Evolutionary conservation across 2,797 vertebrate genomes (phyloP), one percentile per base, ranked within the genome.

Genomic region (Kryptopterus vitreolus): DNA sequence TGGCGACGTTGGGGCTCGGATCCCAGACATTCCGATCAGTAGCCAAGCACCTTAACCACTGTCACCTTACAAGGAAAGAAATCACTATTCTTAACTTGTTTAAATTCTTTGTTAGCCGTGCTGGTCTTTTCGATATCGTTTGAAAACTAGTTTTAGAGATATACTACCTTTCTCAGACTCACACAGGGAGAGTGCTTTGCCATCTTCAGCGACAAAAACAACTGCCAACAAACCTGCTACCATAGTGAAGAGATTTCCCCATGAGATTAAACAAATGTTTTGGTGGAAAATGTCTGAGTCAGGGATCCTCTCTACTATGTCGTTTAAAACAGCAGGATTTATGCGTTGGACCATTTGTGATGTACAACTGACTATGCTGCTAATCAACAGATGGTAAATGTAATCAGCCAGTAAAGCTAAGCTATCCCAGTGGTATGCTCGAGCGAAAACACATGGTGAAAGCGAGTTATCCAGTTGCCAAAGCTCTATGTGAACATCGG

Each of bases 351-450:
- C 18, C 29, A 35, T 72, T 71, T 82, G 75, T 62, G 58, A 81
- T 18, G 61, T 9, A 29, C 18, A 38, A 52, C 48, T 46, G 78
- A 78, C 78, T 82, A n/a, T n/a, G 43, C 69, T 78, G 76, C 83
- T 84, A 55, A 71, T 87, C 81, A 88, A 81, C 87, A 87, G 85
- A 85, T 86, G 76, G 85, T 68, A 81, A 83, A 84, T 84, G 85
- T 85, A 76, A 58, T 78, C 82, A 69, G 81, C 24, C 74, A 57
- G 70, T 66, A 82, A 70, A 15, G 29, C 46, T 68, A 68, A 68
- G 78, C 84, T 76, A 62, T 78, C 50, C 57, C 61, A 76, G 24
- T 58, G 38, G 50, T 33, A 69, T 26, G 26, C 61, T 72, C 77
- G 76, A 63, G 74, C 63, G n/a, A 77, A 43, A 35, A 69, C 18